Conservation (phyloP, 64 coral and sea anemone species). For the Dendronephthya gigantea region DNA sequence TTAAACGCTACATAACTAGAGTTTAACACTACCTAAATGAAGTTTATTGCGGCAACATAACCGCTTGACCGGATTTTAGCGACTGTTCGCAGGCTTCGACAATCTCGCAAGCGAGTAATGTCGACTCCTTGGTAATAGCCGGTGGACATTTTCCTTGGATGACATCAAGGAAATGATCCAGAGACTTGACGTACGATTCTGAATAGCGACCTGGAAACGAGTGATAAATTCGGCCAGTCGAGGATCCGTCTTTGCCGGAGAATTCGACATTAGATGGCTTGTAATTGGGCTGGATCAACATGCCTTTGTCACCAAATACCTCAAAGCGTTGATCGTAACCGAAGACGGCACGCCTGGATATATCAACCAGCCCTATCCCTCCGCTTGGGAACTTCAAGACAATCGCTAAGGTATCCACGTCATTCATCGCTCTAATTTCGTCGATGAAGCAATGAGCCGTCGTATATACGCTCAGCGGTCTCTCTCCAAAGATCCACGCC, state of each 20-base stretch:
- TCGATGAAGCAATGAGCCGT: slow-evolving; percentile 58
- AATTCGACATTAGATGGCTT: slow-evolving; percentile 15
- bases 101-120: slow-evolving; percentile 39
- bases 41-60: slow-evolving; percentile 11
- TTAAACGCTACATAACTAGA: too few relatives aligned
- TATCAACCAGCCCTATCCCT: slow-evolving; percentile 54
- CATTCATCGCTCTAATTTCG: slow-evolving; percentile 32
- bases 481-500: slow-evolving; percentile 56
- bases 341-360: slow-evolving; percentile 50
- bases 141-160: slow-evolving; percentile 36
- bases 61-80: slow-evolving; percentile 40
- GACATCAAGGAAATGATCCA: slow-evolving; percentile 72
- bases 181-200: slow-evolving; percentile 23
- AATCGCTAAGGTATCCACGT: slow-evolving; percentile 70
- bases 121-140: slow-evolving; percentile 36
- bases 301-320: slow-evolving; percentile 71
- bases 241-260: slow-evolving; percentile 21
- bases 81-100: slow-evolving; percentile 65
- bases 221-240: background rate
- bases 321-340: slow-evolving; percentile 80
- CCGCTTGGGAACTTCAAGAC: slow-evolving; percentile 88
- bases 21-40: too few relatives aligned
- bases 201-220: slow-evolving; percentile 68
- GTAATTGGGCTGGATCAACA: slow-evolving; percentile 54
- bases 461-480: too few relatives aligned